Evolutionary conservation across 2,888 invertebrate species (phyloP).

Genomic region (Mylabris sibirica): DNA sequence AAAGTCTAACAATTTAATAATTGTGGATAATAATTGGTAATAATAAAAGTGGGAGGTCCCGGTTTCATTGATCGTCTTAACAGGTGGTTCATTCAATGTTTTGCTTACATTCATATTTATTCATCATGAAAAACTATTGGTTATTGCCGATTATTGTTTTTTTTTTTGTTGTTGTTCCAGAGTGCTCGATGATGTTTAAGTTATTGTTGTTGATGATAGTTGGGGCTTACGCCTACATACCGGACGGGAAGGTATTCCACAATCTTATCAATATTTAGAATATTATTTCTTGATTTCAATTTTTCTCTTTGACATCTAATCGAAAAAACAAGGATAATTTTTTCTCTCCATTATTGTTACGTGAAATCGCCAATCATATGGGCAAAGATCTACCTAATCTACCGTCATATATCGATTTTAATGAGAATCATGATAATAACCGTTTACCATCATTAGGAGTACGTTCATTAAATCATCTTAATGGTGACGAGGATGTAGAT

Average conservation of each 20-base stretch:
- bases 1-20: too few species aligned
- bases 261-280: background rate
- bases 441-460: constrained; percentile 52
- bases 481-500: background rate
- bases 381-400: constrained; percentile 76
- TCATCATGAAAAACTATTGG: constrained; percentile 41
- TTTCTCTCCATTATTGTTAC: constrained; percentile 75
- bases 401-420: constrained; percentile 70
- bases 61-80: constrained; percentile 35
- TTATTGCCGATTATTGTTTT: constrained; percentile 26
- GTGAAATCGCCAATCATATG: constrained; percentile 81
- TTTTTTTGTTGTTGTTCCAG: constrained; percentile 32
- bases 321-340: constrained; percentile 52
- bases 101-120: constrained; percentile 34
- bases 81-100: constrained; percentile 43
- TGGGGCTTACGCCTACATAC: constrained; percentile 54
- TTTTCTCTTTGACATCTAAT: background rate
- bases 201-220: constrained; percentile 45
- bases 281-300: constrained; percentile 10
- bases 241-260: constrained; percentile 55
- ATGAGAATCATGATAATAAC: constrained; percentile 54
- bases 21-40: background rate
- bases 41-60: constrained; percentile 1
- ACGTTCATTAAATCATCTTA: constrained; percentile 45
- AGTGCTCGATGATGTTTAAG: constrained; percentile 43